Evolutionary conservation across 2,888 invertebrate genomes (phyloP).

Genomic region (Gymnosoma rotundatum): DNA sequence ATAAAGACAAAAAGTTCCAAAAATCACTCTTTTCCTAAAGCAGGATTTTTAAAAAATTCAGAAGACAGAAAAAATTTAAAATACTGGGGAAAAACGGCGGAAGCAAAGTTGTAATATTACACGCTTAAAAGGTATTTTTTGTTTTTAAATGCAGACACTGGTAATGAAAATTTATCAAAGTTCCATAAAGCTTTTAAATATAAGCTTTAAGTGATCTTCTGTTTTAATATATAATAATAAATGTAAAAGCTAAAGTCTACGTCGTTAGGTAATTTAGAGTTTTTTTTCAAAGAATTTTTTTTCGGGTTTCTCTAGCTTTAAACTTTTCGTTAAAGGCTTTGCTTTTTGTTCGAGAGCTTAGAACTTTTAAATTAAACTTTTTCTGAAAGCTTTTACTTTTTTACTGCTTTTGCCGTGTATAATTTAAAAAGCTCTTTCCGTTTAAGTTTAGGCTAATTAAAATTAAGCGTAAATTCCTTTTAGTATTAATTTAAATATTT

Average conservation of each 20-base stretch:
- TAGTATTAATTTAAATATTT: slow-evolving; percentile 17
- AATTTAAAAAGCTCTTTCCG: not conserved
- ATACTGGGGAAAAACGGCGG: not conserved
- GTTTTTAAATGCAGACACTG: slow-evolving; percentile 55
- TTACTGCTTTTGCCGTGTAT: not conserved
- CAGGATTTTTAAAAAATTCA: no score
- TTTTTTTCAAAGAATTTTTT: no score
- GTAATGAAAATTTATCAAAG: slow-evolving; percentile 8
- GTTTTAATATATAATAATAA: not conserved
- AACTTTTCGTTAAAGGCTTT: not conserved
- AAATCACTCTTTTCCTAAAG: no score
- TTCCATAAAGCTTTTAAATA: not conserved
- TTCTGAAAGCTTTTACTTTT: not conserved
- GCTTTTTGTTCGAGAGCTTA: not conserved
- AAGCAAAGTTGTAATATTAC: not conserved
- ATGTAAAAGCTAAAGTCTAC: no score
- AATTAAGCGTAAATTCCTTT: slow-evolving; percentile 51
- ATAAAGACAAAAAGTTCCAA: no score
- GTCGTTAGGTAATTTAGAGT: no score
- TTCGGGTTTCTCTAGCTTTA: no score
- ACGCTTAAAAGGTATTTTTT: not conserved
- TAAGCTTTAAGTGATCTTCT: not conserved
- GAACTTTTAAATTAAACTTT: not conserved
- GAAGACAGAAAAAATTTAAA: no score
- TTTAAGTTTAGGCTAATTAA: slow-evolving; percentile 9